Conservation (phyloP, 2,113 vertebrate genomes). For the Larimichthys polyactis region DNA sequence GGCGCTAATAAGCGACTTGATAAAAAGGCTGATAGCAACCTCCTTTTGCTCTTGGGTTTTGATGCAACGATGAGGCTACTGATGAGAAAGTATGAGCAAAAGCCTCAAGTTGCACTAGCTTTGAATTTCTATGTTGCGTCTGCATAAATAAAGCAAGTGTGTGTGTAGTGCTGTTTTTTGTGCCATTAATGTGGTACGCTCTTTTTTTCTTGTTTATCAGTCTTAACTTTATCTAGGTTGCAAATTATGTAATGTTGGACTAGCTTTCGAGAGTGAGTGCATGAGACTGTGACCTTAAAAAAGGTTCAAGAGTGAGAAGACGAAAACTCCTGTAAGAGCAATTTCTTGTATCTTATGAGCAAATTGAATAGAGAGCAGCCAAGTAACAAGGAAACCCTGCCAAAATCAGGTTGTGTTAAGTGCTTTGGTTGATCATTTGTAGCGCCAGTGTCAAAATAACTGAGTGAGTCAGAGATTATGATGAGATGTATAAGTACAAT, state of each 20-base stretch:
- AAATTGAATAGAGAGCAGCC: not conserved
- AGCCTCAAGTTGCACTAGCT: not conserved
- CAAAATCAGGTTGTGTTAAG: not conserved
- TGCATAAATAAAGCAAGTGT: not conserved
- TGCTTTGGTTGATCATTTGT: not conserved
- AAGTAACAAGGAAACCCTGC: not conserved
- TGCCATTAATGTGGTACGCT: not conserved
- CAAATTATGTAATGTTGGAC: not conserved
- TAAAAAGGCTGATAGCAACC: too few relatives aligned
- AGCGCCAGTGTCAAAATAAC: not conserved
- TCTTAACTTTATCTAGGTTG: constrained; percentile 9
- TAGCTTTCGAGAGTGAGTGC: not conserved
- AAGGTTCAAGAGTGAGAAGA: constrained; percentile 11
- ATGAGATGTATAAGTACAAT: not conserved
- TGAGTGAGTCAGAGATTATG: not conserved
- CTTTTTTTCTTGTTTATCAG: not conserved
- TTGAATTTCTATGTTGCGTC: not conserved
- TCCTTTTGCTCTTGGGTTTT: too few relatives aligned
- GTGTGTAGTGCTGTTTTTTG: not conserved
- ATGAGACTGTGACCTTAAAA: not conserved
- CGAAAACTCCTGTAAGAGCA: not conserved
- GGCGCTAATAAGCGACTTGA: too few relatives aligned
- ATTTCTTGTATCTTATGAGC: not conserved
- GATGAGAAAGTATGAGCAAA: not conserved
- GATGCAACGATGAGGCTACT: not conserved